Evolutionary conservation across 2,888 invertebrate genomes (phyloP), one percentile per base, ranked within the genome.

Genomic region (Zele albiditarsus): DNA sequence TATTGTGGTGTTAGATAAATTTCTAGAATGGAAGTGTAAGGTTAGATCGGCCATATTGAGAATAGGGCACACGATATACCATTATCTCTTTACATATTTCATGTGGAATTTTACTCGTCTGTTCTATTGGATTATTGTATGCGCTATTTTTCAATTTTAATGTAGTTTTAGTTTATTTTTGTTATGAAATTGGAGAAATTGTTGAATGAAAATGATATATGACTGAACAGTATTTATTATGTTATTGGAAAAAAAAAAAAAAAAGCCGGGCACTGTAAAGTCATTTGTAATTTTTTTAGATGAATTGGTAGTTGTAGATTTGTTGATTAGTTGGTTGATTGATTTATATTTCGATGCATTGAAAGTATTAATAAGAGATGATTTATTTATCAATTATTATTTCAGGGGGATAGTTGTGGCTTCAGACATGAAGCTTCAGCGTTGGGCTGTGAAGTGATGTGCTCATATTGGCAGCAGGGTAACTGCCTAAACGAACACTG

Each of bases 361-460:
- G 5, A 3, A n/a, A 4, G 8, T 20, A 20, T 31, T 49, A 20
- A n/a, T 53, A 20, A 5, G 8, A 20, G 4, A n/a, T 46, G 3
- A 53, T 53, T 53, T 8, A 53, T 23, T 53, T 6, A 10, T n/a
- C 3, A 14, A 49, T 14, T 49, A 27, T 60, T 78, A 73, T 88
- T 88, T 25, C 87, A 96, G 96, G 96, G 96, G 78, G 93, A 94
- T 83, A 92, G 90, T 83, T 97, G 96, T 90, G 93, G 93, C 76
- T 97, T 94, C 89, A 93, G 97, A 80, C 97, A 97, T 91, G 95
- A 96, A 89, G 94, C 95, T 71, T 92, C 94, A 74, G 96, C 96
- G 14, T 91, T 95, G 83, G 95, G 95, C 53, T 95, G 94, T 86
- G 96, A 96, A 91, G 93, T 93, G 1, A 94, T 95, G 89, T 97